Evolutionary conservation across 2,113 vertebrate genomes (phyloP), one percentile per base, ranked within the genome.

Genomic region (Sylvilagus bachmani): DNA sequence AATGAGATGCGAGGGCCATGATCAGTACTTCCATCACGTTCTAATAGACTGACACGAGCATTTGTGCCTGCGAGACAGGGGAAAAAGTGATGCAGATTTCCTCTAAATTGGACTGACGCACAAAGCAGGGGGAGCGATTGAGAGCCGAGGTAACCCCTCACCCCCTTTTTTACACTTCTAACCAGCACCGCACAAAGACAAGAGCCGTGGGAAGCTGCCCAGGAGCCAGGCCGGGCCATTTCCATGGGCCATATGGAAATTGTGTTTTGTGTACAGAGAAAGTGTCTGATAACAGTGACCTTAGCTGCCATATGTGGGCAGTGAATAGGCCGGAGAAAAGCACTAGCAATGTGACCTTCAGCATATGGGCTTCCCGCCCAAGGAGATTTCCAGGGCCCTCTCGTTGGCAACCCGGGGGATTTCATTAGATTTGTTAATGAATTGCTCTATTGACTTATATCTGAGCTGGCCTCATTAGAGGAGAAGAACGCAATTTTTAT

Each of bases 191-290:
- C 98, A 99, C 99, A 99, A 99, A 98, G 98, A 96, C 71, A 58
- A 53, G 97, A 98, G 98, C 98, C 99, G 99, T 99, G 99, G 99
- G 99, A 99, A 99, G 99, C 98, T 97, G 98, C 98, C 98, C 95
- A 95, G 98, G 98, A 98, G 98, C 98, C 98, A 21, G 98, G 98
- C 98, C 94, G 98, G 99, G 99, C 99, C 98, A 98, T 99, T 99
- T 99, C 98, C 99, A 99, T 98, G 99, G 99, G 99, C 99, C 99
- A 99, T 99, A 99, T 99, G 99, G 99, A 99, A 99, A 99, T 99
- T 99, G 98, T 99, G 99, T 99, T 99, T 99, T 99, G 99, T 99
- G 99, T 97, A 98, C 98, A 98, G 98, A 98, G 98, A 99, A 98
- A 99, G 98, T 98, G 99, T 99, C 99, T 99, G 99, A 99, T 99